phyloP scores from a whole-genome alignment of 2,888 invertebrate genomes.

The Scaptodrosophila latifasciaeformis region DNA sequence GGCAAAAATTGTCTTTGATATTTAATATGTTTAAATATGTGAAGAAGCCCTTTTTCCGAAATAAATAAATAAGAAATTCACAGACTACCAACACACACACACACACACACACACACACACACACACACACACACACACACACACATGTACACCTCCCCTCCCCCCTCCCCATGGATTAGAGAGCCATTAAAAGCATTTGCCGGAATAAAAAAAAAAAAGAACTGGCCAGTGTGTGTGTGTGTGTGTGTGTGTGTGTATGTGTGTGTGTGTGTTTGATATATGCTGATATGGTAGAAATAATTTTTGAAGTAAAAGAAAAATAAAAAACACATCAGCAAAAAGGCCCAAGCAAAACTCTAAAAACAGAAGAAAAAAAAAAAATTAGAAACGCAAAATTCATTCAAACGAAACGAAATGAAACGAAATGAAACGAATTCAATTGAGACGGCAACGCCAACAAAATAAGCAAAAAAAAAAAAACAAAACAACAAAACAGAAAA shows the following conservation, averaged over 20 bases:
- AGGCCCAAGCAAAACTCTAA: too few species aligned
- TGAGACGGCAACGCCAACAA: slow-evolving; percentile 52
- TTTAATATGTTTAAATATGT: slow-evolving; percentile 68
- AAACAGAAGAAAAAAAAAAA: too few species aligned
- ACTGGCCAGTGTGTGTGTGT: too few species aligned
- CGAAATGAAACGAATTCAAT: slow-evolving; percentile 64
- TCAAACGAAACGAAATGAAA: slow-evolving; percentile 70
- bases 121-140: slow-evolving; percentile 17
- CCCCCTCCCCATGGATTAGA: too few species aligned
- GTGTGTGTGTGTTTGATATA: slow-evolving; percentile 26
- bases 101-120: slow-evolving; percentile 24
- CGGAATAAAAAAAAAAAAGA: too few species aligned
- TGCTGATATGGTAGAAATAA: slow-evolving; percentile 49
- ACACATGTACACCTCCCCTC: too few species aligned
- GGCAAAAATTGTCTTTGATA: slow-evolving; percentile 61
- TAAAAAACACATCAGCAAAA: slow-evolving; percentile 57
- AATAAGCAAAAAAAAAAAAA: neutral
- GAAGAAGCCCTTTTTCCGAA: slow-evolving; percentile 53
- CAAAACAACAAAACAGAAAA: neutral
- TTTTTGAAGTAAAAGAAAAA: slow-evolving; percentile 21
- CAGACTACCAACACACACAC: slow-evolving; percentile 20
- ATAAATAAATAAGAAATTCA: slow-evolving; percentile 15
- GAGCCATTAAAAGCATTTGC: too few species aligned
- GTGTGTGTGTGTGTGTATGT: slow-evolving; percentile 11
- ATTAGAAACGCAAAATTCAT: slow-evolving; percentile 67